Evolutionary conservation across 2,797 vertebrate genomes (phyloP), one percentile per base, ranked within the genome.

Genomic region (Acridotheres tristis): DNA sequence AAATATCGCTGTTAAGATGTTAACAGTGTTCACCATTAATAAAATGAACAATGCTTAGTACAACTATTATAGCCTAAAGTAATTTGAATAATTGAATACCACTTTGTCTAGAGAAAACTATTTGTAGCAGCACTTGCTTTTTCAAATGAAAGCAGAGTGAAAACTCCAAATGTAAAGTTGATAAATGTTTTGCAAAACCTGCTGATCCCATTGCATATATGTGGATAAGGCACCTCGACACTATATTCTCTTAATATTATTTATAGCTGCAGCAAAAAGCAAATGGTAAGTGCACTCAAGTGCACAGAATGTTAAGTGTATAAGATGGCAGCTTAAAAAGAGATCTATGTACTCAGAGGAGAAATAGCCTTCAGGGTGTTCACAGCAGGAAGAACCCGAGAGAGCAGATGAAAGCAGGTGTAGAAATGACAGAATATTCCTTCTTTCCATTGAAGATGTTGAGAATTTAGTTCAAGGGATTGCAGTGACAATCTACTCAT

Each of bases 181-280:
- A 88, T 50, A 79, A 81, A 77, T 88, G 36, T 71, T 68, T 89
- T 76, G 79, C 88, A 92, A 94, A 94, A 61, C 32, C 47, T 90
- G 43, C 83, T 88, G 83, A 90, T 58, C 20, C 13, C 43, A 14
- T 19, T 88, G 86, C 65, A 59, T 48, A 45, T 91, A 62, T 77
- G 48, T 74, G 65, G 57, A 87, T 92, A 93, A 85, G 82, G n/a
- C 45, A 89, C 23, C 88, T 66, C 40, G 17, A 75, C 16, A 43
- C 23, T 78, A n/a, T 63, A 25, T 86, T 92, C 59, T 90, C 62
- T 36, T 91, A 77, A 67, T 4, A 25, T 93, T 94, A 94, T 89
- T 96, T 97, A 93, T 90, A 95, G 61, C 81, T 90, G 47, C 62
- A 83, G 51, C 69, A 82, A 92, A 93, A 95, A 96, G 30, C 80